Percentiles rank a stretch among this genome's conserved stretches.
phyloP scores from a whole-genome alignment of 2,797 vertebrate genomes.

The Malacoraja senta region DNA sequence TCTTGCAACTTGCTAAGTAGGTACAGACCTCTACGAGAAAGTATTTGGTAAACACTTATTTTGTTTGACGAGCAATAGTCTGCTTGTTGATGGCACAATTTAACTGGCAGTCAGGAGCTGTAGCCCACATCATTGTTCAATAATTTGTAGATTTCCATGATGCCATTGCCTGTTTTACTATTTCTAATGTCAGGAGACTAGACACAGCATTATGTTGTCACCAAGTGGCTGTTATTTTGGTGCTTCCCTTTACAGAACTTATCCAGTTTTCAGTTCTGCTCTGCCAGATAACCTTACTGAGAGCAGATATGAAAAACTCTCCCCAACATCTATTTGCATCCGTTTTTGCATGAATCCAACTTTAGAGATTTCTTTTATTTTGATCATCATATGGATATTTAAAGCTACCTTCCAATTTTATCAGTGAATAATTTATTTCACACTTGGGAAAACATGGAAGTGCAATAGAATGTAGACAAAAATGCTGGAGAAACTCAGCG shows the following conservation, averaged over 20 bases:
- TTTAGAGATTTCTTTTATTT: not conserved
- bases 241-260: not conserved
- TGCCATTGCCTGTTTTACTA: not conserved
- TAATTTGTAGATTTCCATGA: not conserved
- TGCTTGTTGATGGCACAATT: not conserved
- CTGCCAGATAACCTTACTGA: not conserved
- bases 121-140: not conserved
- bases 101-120: not conserved
- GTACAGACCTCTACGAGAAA: not conserved
- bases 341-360: not conserved
- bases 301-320: not conserved
- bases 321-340: not conserved
- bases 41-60: not conserved
- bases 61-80: not conserved
- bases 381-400: not conserved
- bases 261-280: not conserved
- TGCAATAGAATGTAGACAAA: no score
- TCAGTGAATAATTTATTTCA: not conserved
- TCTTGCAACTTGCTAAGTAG: not conserved
- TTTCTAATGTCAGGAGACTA: not conserved
- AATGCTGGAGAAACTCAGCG: no score
- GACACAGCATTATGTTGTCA: not conserved
- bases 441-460: not conserved
- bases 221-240: not conserved
- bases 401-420: not conserved